Evolutionary conservation across 2,888 invertebrate genomes (phyloP).

Genomic region (Cosmorhoe ocellata): DNA sequence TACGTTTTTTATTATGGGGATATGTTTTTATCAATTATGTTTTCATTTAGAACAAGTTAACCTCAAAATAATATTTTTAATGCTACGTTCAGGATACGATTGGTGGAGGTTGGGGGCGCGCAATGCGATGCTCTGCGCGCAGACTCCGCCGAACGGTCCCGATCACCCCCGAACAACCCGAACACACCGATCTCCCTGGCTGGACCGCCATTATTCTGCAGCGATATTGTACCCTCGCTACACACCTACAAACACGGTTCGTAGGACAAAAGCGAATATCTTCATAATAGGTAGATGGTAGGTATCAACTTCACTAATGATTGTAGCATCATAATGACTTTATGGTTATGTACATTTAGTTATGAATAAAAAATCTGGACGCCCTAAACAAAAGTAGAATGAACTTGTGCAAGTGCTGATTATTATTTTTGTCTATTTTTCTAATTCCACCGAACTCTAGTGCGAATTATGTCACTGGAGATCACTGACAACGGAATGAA

Average conservation of each 20-base stretch:
- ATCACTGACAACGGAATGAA: no score
- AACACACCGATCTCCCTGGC: slow-evolving; percentile 40
- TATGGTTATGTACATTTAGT: no score
- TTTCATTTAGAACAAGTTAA: slow-evolving; percentile 64
- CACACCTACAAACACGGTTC: neutral
- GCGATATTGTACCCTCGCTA: slow-evolving; percentile 27
- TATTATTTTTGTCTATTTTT: no score
- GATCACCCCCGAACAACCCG: slow-evolving; percentile 51
- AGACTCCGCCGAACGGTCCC: slow-evolving; percentile 60
- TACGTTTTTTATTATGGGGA: slow-evolving; percentile 43
- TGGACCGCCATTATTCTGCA: slow-evolving; percentile 42
- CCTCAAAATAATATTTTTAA: slow-evolving; percentile 80
- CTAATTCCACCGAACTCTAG: no score
- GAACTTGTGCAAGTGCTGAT: no score
- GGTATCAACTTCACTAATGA: neutral
- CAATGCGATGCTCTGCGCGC: slow-evolving; percentile 48
- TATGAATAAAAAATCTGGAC: no score
- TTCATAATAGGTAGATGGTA: neutral
- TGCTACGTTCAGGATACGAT: slow-evolving; percentile 73
- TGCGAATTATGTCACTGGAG: no score
- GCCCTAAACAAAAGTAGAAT: no score
- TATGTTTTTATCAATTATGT: slow-evolving; percentile 59
- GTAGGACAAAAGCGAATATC: no score
- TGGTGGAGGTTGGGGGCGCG: slow-evolving; percentile 62
- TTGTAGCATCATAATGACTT: no score